A percentile compares a stretch with the other conserved stretches of the same genome.
Evolutionary conservation across 2,797 vertebrate genomes (phyloP).

Genomic region (Dendrocincla fuliginosa): DNA sequence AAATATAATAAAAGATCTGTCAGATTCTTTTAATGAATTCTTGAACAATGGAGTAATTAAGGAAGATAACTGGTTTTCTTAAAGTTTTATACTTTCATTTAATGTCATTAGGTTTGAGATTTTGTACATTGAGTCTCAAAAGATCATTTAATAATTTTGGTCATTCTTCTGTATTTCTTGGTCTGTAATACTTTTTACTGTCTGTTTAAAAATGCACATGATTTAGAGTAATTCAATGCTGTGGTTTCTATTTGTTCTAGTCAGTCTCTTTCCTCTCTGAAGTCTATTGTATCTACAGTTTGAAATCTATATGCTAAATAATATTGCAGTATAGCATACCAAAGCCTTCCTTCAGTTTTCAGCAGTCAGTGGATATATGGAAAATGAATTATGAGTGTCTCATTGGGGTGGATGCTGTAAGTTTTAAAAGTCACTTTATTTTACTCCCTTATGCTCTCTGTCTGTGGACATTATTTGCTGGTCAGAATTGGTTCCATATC

Average conservation of each 20-base stretch:
- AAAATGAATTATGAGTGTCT: neutral
- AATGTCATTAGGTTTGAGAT: neutral
- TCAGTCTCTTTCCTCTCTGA: neutral
- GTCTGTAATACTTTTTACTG: neutral
- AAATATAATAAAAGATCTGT: neutral
- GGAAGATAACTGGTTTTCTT: neutral
- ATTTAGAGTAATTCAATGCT: neutral
- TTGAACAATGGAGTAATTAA: neutral
- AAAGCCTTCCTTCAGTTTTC: neutral
- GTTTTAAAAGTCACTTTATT: neutral
- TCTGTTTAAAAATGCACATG: neutral
- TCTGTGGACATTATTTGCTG: neutral
- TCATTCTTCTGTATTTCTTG: neutral
- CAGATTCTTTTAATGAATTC: neutral
- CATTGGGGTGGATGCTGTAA: fast-evolving
- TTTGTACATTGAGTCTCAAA: neutral
- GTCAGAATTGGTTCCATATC: neutral
- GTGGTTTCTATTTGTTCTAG: neutral
- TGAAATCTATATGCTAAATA: neutral
- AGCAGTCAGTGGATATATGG: neutral
- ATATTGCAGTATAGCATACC: neutral
- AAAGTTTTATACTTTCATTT: neutral
- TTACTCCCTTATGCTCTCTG: neutral
- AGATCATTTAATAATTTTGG: neutral
- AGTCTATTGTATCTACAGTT: neutral